Evolutionary conservation across 2,888 invertebrate genomes (phyloP).

Genomic region (Nymphalis urticae): DNA sequence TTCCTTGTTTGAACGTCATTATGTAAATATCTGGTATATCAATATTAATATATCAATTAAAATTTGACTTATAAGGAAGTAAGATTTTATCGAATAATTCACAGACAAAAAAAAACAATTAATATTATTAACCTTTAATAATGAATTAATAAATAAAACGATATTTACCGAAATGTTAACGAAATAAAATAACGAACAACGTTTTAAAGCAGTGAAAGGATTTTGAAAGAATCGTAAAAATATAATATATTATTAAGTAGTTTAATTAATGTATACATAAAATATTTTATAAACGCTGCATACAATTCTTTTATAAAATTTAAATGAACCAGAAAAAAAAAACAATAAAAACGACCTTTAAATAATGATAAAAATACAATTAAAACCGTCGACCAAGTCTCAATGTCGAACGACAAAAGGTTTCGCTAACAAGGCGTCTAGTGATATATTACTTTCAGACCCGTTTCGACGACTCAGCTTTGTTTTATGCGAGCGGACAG

Average conservation of each 20-base stretch:
- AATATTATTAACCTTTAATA: not conserved
- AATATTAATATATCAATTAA: too few relatives aligned
- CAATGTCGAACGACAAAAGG: constrained; percentile 32
- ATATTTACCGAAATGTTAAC: not conserved
- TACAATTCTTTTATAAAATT: not conserved
- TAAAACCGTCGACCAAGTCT: constrained; percentile 29
- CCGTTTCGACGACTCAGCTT: constrained; percentile 93
- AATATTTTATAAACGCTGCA: not conserved
- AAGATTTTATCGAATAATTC: too few relatives aligned
- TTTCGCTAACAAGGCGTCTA: constrained; percentile 21
- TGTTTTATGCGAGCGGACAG: constrained; percentile 96
- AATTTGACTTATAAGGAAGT: too few relatives aligned
- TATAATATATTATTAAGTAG: constrained; percentile 10
- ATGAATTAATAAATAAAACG: not conserved
- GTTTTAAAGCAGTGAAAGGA: constrained; percentile 11
- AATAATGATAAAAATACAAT: constrained; percentile 23
- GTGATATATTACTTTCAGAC: constrained; percentile 81
- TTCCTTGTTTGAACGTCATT: not conserved
- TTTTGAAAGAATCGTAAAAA: constrained; percentile 18
- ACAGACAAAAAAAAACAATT: too few relatives aligned
- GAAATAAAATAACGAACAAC: not conserved
- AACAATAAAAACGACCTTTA: constrained; percentile 16
- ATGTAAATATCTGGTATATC: not conserved
- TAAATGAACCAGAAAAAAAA: constrained; percentile 2
- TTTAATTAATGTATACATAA: constrained; percentile 9